A percentile compares a stretch with the other conserved stretches of the same genome.
Evolutionary conservation across 2,888 invertebrate genomes (phyloP).

Genomic region (Xiphydria camelus): DNA sequence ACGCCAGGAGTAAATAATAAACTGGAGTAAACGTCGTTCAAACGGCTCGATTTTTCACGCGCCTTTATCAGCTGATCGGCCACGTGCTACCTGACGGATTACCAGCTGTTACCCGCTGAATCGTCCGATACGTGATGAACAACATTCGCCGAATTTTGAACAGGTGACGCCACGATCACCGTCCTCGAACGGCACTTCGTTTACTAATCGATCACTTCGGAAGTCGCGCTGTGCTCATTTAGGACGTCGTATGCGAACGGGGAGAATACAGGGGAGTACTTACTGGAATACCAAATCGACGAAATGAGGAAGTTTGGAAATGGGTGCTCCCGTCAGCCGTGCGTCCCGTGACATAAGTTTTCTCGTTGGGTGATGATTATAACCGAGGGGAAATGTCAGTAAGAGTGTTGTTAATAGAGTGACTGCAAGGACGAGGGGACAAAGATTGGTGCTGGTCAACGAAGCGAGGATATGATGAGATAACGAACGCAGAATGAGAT

Average conservation of each 20-base stretch:
- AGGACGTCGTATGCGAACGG: conserved; percentile 16
- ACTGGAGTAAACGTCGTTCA: too few relatives aligned
- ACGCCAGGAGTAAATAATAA: too few relatives aligned
- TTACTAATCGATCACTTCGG: conserved; percentile 46
- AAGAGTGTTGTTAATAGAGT: conserved; percentile 10
- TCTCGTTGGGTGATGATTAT: not conserved
- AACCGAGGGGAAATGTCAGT: not conserved
- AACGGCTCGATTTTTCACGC: too few relatives aligned
- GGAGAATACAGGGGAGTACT: conserved; percentile 12
- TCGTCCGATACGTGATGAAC: too few relatives aligned
- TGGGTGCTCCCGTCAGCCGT: conserved; percentile 21
- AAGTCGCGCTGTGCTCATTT: conserved; percentile 35
- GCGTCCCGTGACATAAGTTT: conserved; percentile 20
- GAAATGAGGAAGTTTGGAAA: conserved; percentile 29
- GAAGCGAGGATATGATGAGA: conserved; percentile 49
- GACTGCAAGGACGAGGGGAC: conserved; percentile 3
- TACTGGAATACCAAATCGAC: conserved; percentile 18
- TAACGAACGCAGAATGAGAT: conserved; percentile 57
- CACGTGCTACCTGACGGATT: too few relatives aligned
- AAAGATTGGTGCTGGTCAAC: conserved; percentile 14
- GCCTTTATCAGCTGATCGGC: too few relatives aligned
- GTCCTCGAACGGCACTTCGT: conserved; percentile 20
- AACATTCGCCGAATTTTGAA: too few relatives aligned
- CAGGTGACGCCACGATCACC: not conserved
- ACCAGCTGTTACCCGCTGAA: too few relatives aligned